Conservation (phyloP, 2,797 vertebrate genomes). For the Cuniculus paca region DNA sequence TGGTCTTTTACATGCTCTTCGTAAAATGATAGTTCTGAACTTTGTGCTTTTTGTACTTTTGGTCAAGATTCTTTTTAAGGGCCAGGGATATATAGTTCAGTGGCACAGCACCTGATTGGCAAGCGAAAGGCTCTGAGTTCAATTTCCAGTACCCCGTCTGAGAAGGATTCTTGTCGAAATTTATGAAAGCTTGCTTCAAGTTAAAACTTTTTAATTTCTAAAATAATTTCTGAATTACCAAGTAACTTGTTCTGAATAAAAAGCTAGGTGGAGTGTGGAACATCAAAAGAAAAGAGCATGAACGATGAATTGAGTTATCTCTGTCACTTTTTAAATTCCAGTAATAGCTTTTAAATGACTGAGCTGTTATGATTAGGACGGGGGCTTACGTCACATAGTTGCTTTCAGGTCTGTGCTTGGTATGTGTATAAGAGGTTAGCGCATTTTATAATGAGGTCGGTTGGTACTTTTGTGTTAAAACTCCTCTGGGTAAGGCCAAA, state of each 20-base stretch:
- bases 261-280: background rate
- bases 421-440: background rate
- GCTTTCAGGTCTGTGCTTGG: background rate
- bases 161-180: background rate
- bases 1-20: background rate
- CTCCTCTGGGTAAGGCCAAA: background rate
- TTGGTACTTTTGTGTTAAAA: background rate
- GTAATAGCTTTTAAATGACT: background rate
- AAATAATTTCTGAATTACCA: constrained; percentile 49
- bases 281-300: background rate
- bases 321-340: constrained; percentile 17
- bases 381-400: background rate
- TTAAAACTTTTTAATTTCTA: background rate
- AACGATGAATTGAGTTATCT: background rate
- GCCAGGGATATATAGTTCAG: too few relatives aligned
- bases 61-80: background rate
- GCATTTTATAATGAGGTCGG: background rate
- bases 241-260: background rate
- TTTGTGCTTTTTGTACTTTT: constrained; percentile 36
- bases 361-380: background rate
- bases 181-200: constrained; percentile 22
- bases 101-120: too few relatives aligned
- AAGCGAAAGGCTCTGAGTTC: too few relatives aligned
- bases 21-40: constrained; percentile 8
- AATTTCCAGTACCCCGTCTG: too few relatives aligned